Conservation (phyloP, 2,113 vertebrate species). For the Delphinus delphis region DNA sequence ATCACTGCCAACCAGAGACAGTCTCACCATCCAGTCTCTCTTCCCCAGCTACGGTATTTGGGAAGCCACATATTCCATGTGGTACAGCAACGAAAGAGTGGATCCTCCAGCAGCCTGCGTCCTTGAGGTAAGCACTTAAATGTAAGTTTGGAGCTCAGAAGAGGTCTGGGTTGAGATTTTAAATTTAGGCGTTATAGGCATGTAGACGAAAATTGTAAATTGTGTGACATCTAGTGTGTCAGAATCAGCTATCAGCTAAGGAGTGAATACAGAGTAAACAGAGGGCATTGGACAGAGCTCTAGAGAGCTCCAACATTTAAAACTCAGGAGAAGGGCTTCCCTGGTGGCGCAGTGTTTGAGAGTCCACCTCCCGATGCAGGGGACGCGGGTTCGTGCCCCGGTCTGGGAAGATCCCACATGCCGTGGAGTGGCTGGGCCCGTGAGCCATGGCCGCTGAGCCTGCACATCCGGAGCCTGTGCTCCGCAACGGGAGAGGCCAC, state of each 20-base stretch:
- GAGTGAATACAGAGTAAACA: background rate
- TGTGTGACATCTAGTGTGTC: background rate
- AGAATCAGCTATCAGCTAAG: background rate
- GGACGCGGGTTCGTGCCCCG: too few species aligned
- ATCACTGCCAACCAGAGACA: background rate
- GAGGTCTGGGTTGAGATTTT: background rate
- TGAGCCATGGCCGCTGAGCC: too few species aligned
- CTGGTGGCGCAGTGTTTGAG: too few species aligned
- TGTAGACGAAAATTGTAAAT: background rate
- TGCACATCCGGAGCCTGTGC: too few species aligned
- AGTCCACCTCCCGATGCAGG: too few species aligned
- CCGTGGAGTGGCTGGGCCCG: too few species aligned
- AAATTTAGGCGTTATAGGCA: background rate
- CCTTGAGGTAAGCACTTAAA: background rate
- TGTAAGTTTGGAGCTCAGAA: background rate
- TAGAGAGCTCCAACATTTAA: background rate
- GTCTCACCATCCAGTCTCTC: background rate
- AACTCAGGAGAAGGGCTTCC: background rate
- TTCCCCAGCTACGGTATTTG: background rate
- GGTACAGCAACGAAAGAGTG: accelerated
- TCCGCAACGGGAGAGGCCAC: too few species aligned
- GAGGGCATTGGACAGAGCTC: background rate
- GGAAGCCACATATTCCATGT: background rate
- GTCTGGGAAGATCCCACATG: too few species aligned
- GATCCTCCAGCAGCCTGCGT: background rate